Conservation (phyloP, 2,113 vertebrate species). For the Eulemur macaco region DNA sequence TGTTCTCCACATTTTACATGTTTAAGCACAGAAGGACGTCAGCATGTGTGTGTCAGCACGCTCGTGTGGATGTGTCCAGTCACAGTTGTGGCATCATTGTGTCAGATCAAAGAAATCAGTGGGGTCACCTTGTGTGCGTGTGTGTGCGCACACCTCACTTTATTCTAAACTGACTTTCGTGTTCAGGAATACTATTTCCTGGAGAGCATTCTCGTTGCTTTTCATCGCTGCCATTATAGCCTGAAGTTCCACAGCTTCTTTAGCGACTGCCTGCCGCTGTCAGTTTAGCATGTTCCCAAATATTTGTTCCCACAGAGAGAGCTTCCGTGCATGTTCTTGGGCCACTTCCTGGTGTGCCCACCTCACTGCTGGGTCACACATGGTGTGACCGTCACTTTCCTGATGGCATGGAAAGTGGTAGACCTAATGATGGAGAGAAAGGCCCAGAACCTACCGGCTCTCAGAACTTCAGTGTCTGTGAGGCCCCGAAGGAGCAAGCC, state of each 20-base stretch:
- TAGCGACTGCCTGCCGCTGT: background rate
- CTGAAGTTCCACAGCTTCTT: fast-evolving
- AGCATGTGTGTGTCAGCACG: no score
- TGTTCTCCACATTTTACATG: background rate
- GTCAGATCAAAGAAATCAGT: background rate
- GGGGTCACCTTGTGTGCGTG: background rate
- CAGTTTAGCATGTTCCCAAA: background rate
- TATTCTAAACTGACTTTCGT: background rate
- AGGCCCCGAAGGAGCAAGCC: background rate
- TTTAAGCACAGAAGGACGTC: background rate
- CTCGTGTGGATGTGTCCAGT: background rate
- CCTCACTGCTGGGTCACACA: background rate
- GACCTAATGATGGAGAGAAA: background rate
- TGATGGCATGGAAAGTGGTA: background rate
- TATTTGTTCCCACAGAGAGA: background rate
- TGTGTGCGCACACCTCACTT: background rate
- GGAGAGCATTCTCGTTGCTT: background rate
- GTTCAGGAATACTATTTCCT: background rate
- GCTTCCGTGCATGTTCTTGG: fast-evolving
- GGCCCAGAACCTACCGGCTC: fast-evolving
- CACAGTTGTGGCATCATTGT: fast-evolving
- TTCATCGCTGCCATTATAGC: background rate
- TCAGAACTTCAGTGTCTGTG: background rate
- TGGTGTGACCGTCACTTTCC: background rate
- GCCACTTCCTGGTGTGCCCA: fast-evolving